Evolutionary conservation across 2,797 vertebrate genomes (phyloP), one percentile per base, ranked within the genome.

Genomic region (Spheniscus humboldti): DNA sequence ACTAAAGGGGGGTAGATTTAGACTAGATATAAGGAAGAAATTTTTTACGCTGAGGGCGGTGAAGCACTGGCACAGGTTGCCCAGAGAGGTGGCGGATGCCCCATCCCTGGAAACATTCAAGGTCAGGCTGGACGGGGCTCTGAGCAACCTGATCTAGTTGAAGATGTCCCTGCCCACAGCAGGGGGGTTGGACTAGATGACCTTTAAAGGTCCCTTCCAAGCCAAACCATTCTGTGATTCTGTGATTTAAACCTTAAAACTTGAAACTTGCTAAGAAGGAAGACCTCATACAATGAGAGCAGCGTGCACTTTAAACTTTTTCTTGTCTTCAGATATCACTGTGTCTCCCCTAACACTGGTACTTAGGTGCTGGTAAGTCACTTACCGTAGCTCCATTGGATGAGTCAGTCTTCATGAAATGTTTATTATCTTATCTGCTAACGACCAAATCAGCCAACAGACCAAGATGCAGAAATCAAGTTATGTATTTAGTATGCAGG

Each of bases 251-350:
- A 48, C 22, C n/a, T 62, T 45, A n/a, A 67, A 55, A 78, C 28
- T 16, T 35, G 33, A 52, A 33, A 43, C 10, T 45, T 90, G 57
- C 24, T 25, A 53, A 59, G 75, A 69, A 56, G 11, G 35, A 43
- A 78, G 59, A 67, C 9, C 41, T 37, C 6, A 3, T 23, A 52
- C 8, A 45, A 33, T 10, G 56, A 67, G 27, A 79, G 68, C 4
- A 1, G 16, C 1, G 1, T 4, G 37, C 33, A 20, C 18, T 47
- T 50, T 3, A 52, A 22, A 23, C 23, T 24, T 23, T 31, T 8
- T 35, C 19, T 45, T 25, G 25, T 18, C 37, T 41, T 39, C 56
- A 45, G 19, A 7, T 63, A 56, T 33, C 6, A 3, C 28, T 20
- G 31, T 12, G 7, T 63, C 62, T 84, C 31, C 62, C 35, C 33